Percentiles rank a stretch among this genome's conserved stretches.
phyloP scores from a whole-genome alignment of 1,140 invertebrate genomes.

The Kradibia gibbosae region DNA sequence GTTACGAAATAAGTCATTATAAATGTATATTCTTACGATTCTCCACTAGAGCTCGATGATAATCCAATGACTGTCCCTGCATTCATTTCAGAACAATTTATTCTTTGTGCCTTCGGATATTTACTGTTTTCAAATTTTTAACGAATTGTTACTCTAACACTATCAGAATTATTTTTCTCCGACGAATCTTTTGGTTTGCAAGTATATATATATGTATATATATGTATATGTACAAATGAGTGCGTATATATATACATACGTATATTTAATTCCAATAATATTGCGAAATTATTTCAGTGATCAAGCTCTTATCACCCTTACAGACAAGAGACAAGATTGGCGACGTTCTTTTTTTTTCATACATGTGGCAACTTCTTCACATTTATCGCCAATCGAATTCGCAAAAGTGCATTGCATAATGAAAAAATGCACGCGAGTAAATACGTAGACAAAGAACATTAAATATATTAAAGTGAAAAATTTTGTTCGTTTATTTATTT shows the following conservation, averaged over 20 bases:
- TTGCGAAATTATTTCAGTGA: constrained; percentile 13
- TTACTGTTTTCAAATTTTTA: background rate
- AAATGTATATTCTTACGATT: constrained; percentile 39
- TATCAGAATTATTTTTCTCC: no score
- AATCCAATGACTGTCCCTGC: background rate
- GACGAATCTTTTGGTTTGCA: background rate
- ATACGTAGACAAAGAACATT: no score
- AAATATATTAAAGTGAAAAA: no score
- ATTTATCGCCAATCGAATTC: background rate
- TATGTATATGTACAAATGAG: background rate
- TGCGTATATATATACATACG: background rate
- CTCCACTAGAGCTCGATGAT: constrained; percentile 14
- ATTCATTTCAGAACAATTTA: constrained; percentile 31
- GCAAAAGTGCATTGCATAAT: background rate
- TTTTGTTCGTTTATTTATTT: no score
- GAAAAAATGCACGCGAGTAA: background rate
- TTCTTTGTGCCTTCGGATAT: background rate
- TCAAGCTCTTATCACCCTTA: constrained; percentile 25
- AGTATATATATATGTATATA: constrained; percentile 3
- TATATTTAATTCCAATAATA: background rate
- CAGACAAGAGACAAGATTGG: constrained; percentile 35
- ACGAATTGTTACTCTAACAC: background rate
- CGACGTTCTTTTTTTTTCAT: constrained; percentile 3
- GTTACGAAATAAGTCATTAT: background rate
- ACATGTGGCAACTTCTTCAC: constrained; percentile 29